Evolutionary conservation across 2,888 invertebrate species (phyloP).

Genomic region (Idaea straminata): DNA sequence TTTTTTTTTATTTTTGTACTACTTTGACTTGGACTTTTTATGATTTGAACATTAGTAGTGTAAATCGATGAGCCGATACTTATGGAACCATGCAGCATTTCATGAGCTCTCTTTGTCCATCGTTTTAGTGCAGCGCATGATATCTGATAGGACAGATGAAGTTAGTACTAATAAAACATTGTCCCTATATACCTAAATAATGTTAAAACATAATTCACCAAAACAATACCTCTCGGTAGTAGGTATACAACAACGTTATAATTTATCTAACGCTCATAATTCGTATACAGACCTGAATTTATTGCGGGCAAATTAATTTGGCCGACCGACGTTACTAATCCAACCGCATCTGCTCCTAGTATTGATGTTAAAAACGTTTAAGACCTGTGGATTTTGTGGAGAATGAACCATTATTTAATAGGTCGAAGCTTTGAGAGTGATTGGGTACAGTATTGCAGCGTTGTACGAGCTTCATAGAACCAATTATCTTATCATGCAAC

Average conservation of each 20-base stretch:
- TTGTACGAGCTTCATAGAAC: background rate
- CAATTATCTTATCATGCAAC: no score
- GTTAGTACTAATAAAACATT: background rate
- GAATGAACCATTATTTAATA: background rate
- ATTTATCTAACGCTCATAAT: conserved; percentile 57
- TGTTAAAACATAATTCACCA: background rate
- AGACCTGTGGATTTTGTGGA: conserved; percentile 3
- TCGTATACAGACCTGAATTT: conserved; percentile 48
- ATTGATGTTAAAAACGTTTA: conserved; percentile 47
- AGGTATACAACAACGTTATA: conserved; percentile 19
- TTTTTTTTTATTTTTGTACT: no score
- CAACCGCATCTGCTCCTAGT: conserved; percentile 53
- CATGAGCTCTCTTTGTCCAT: no score
- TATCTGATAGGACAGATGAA: no score
- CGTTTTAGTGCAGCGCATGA: no score
- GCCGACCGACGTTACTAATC: conserved; percentile 37
- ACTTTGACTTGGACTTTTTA: no score
- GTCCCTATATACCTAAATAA: background rate
- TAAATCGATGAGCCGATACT: no score
- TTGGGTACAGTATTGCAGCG: background rate
- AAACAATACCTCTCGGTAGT: background rate
- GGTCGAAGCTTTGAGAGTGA: conserved; percentile 6
- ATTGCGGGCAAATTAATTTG: conserved; percentile 56
- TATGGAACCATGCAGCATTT: no score
- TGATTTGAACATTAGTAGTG: no score